phyloP scores from a whole-genome alignment of 2,797 vertebrate species.

The Cercopithecus petaurista region DNA sequence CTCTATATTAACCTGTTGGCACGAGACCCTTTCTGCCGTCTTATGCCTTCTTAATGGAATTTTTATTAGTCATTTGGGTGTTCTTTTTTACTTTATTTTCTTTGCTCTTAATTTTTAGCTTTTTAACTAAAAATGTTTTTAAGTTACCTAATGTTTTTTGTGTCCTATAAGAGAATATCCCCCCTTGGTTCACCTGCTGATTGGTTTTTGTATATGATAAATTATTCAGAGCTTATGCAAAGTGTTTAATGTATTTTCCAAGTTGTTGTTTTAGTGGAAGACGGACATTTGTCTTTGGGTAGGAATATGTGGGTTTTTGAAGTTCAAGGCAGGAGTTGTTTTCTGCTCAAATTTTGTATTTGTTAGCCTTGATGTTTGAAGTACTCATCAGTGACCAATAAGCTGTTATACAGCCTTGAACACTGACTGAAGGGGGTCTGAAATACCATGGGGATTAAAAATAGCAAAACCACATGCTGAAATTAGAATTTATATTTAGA shows the following conservation, averaged over 20 bases:
- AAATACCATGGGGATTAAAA: slow-evolving; percentile 75
- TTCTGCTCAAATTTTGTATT: slow-evolving; percentile 43
- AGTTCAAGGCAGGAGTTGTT: slow-evolving; percentile 43
- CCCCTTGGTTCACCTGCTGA: background rate
- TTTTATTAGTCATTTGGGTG: slow-evolving; percentile 66
- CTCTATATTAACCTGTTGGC: slow-evolving; percentile 87
- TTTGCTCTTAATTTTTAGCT: slow-evolving; percentile 58
- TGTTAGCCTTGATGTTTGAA: slow-evolving; percentile 56
- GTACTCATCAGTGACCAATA: slow-evolving; percentile 66
- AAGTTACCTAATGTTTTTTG: slow-evolving; percentile 32
- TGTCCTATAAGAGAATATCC: slow-evolving; percentile 5
- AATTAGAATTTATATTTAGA: slow-evolving; percentile 80
- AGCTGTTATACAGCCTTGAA: slow-evolving; percentile 51
- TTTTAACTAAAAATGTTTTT: slow-evolving; percentile 38
- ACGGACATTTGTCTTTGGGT: slow-evolving; percentile 5
- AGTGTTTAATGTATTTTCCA: slow-evolving; percentile 38
- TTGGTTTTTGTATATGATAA: slow-evolving; percentile 24
- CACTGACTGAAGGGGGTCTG: slow-evolving; percentile 64
- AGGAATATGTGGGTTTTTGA: background rate
- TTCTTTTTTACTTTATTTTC: slow-evolving; percentile 70
- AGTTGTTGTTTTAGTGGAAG: slow-evolving; percentile 38
- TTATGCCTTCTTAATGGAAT: slow-evolving; percentile 70
- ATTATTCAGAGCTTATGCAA: slow-evolving; percentile 44
- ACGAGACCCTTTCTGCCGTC: slow-evolving; percentile 67
- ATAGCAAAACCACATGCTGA: slow-evolving; percentile 72